A percentile compares a stretch with the other conserved stretches of the same genome.
Conservation (phyloP, 2,797 vertebrate genomes). For the Tapirus indicus region DNA sequence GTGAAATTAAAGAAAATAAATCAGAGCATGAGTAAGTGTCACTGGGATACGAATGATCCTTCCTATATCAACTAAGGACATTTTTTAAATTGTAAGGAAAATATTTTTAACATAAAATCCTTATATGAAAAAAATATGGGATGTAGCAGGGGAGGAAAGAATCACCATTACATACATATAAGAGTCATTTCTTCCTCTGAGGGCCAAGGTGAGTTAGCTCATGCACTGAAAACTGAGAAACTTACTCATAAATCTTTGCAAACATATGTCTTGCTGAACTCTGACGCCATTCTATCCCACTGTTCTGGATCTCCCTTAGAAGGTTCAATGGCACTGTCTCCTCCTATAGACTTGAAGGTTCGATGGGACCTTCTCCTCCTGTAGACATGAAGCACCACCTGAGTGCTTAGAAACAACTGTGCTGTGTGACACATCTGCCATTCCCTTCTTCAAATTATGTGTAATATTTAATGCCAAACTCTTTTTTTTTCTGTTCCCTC, state of each 20-base stretch:
- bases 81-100: background rate
- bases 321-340: background rate
- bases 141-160: background rate
- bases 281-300: background rate
- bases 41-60: background rate
- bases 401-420: too few species aligned
- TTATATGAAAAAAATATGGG: background rate
- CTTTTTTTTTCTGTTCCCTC: background rate
- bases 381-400: fast-evolving
- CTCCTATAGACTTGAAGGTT: background rate
- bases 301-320: background rate
- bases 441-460: background rate
- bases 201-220: background rate
- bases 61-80: background rate
- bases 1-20: background rate
- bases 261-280: background rate
- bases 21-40: background rate
- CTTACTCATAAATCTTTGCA: background rate
- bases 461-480: background rate
- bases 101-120: background rate
- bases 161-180: background rate
- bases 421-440: fast-evolving
- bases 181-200: background rate
- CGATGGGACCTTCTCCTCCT: background rate
- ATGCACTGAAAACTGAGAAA: background rate